Evolutionary conservation across 2,113 vertebrate genomes (phyloP).

Genomic region (Phalacrocorax carbo): DNA sequence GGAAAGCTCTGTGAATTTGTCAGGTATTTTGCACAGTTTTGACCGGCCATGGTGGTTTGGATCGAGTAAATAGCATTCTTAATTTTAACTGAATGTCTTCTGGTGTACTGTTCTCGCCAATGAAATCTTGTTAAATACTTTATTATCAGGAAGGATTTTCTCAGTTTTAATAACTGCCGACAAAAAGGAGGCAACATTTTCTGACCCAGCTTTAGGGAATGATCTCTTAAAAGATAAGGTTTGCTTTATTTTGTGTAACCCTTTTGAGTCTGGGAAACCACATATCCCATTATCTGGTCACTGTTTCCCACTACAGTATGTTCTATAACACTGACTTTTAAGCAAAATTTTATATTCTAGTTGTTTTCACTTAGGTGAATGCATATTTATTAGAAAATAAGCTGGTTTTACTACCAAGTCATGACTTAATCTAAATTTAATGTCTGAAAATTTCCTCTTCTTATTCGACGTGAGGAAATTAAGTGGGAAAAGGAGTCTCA

Average conservation of each 20-base stretch:
- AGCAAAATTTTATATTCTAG: not conserved
- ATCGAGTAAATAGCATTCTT: not conserved
- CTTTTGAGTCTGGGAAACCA: not conserved
- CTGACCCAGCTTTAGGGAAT: not conserved
- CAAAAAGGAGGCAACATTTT: not conserved
- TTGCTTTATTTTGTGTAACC: slow-evolving; percentile 22
- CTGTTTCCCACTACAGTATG: not conserved
- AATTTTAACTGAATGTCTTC: not conserved
- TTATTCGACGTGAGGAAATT: not conserved
- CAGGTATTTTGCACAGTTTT: not conserved
- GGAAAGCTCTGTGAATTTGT: not conserved
- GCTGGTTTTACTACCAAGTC: not conserved
- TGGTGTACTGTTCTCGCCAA: not conserved
- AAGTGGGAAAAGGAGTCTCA: not conserved
- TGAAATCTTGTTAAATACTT: slow-evolving; percentile 22
- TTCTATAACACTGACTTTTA: not conserved
- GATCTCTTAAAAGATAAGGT: not conserved
- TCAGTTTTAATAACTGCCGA: not conserved
- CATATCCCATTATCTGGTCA: not conserved
- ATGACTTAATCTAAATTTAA: not conserved
- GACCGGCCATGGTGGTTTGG: not conserved
- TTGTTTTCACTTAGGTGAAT: not conserved
- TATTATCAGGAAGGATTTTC: not conserved
- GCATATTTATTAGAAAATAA: not conserved
- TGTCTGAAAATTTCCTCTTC: not conserved